phyloP scores from a whole-genome alignment of 1,140 invertebrate genomes.

The Bombus confusus region DNA sequence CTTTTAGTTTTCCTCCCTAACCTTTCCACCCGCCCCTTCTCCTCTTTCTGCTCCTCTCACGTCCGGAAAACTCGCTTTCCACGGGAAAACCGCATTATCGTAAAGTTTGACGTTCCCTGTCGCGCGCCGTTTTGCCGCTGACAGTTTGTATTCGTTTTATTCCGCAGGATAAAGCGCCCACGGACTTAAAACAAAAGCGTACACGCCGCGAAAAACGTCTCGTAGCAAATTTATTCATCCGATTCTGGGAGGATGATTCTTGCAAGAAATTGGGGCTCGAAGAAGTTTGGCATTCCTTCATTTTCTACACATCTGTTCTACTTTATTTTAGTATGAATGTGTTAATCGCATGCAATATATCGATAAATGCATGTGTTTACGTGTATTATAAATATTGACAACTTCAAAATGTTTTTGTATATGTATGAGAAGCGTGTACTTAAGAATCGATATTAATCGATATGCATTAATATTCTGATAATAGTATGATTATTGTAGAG shows the following conservation, averaged over 20 bases:
- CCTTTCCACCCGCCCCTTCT: not conserved
- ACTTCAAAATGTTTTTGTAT: too few species aligned
- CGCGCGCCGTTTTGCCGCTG: conserved; percentile 32
- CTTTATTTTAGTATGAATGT: too few species aligned
- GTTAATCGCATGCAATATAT: too few species aligned
- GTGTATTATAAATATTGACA: too few species aligned
- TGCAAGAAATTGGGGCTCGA: not conserved
- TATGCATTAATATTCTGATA: too few species aligned
- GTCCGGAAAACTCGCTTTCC: conserved; percentile 60
- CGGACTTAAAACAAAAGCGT: conserved; percentile 3
- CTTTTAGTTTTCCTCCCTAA: conserved; percentile 68
- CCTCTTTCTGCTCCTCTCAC: not conserved
- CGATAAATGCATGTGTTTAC: too few species aligned
- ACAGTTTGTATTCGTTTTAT: conserved; percentile 45
- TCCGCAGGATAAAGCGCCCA: conserved; percentile 15
- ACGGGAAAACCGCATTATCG: conserved; percentile 61
- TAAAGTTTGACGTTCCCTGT: conserved; percentile 58
- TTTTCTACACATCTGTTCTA: too few species aligned
- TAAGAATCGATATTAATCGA: too few species aligned
- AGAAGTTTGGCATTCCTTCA: not conserved
- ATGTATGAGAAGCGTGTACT: too few species aligned
- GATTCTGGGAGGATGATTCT: not conserved
- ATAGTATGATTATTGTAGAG: too few species aligned
- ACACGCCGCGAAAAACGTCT: not conserved
- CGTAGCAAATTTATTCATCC: conserved; percentile 1